Conservation (phyloP, 2,888 invertebrate species). For the Sipha maydis region DNA sequence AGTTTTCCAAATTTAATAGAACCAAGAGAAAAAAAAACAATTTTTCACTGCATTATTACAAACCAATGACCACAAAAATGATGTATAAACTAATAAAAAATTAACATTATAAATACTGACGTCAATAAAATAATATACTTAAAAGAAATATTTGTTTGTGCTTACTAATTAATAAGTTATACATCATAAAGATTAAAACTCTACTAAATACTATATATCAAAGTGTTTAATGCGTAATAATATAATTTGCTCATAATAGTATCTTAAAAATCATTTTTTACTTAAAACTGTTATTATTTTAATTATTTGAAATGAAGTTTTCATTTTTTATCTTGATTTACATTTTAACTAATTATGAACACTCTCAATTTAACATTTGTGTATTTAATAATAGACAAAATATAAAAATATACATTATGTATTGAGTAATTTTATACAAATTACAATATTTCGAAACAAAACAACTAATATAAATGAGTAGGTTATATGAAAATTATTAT, state of each 20-base stretch:
- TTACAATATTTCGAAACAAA: background rate
- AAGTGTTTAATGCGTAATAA: background rate
- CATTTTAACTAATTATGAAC: background rate
- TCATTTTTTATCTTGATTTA: no score
- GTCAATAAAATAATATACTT: background rate
- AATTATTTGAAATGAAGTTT: no score
- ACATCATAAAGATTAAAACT: background rate
- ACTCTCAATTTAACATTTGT: background rate
- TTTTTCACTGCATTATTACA: background rate
- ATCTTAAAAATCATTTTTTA: background rate
- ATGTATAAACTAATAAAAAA: conserved; percentile 15
- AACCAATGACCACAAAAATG: background rate
- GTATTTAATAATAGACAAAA: background rate
- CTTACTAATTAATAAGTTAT: background rate
- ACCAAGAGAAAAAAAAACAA: conserved; percentile 30
- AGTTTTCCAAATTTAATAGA: conserved; percentile 17
- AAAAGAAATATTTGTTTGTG: background rate
- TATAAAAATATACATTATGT: background rate
- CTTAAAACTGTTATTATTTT: background rate
- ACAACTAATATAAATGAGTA: background rate
- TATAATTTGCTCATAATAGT: background rate
- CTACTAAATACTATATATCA: background rate
- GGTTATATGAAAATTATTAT: background rate
- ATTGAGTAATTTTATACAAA: background rate
- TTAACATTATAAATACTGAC: background rate